Evolutionary conservation across 2,113 vertebrate species (phyloP), one percentile per base, ranked within the genome.

Genomic region (Anguilla japonica): DNA sequence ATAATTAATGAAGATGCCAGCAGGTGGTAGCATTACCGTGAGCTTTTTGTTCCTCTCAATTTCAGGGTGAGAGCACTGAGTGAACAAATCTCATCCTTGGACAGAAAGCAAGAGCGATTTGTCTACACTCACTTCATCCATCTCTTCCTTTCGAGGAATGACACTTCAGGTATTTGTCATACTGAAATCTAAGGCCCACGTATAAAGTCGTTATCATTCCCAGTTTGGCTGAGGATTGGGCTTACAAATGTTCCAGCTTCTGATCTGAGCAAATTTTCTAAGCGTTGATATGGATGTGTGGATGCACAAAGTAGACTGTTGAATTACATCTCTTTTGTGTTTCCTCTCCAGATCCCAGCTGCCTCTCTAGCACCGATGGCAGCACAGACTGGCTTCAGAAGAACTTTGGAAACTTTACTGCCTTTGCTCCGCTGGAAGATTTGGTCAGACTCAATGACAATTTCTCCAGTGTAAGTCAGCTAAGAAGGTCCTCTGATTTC

Each of bases 381-480:
- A 91, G 81, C 34, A 16, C 0, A 63, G 84, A 40, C 3, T 94
- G 92, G 92, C 79, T 93, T 40, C 14, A 79, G 41, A 57, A n/a
- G 63, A 93, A 93, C 82, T 41, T 93, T 85, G 90, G 87, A 13
- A 16, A 0, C 20, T 93, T 92, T 84, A 88, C 87, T 18, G 50
- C 0, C 11, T 92, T 87, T 88, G 91, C 89, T 4, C 57, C 26
- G 2, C 16, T 91, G 53, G 7, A 87, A 40, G 87, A 91, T 29
- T 84, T 94, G 22, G 29, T 87, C 82, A 16, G 3, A n/a, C 89
- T 94, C 53, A 92, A 93, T 88, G 46, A 41, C 14, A 88, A 91
- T 82, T 90, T 94, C 83, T 91, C 91, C 53, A 85, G 14, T 0
- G 93, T 94, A 84, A 91, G 93, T 91, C 57, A 57, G 57, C 41